Base-by-base conservation (phyloP, 2,797 vertebrate genomes). In the Limnodromus scolopaceus region DNA sequence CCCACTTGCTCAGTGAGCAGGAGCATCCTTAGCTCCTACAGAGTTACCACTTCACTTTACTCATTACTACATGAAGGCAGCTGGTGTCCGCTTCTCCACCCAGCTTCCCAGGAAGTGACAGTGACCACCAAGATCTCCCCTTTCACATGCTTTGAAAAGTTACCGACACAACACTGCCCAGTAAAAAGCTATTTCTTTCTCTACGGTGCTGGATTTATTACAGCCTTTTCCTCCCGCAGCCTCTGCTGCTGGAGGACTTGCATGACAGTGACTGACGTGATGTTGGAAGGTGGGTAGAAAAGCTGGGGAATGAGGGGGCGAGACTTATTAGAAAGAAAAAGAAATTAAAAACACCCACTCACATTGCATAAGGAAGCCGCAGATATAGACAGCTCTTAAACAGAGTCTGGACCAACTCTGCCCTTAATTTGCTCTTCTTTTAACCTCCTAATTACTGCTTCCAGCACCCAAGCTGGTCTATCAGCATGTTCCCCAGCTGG, bases 281-380 rank as follows among this genome's bases (percentile, higher is more conserved):
- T 76, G 65, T 80, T 94, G 64, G 20, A 64, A 92, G 60, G 93
- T 85, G 81, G 95, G 91, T 55, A 88, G 92, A 34, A 90, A 55
- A 39, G 48, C 78, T 95, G 89, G 68, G 65, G 91, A 93, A 92
- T 36, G 92, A 94, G 96, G 84, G 75, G 96, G 96, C 9, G 93
- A 97, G 95, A 95, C 87, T 11, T 82, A 96, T 79, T 89, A 82
- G 86, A 90, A 87, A 89, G 87, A 92, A 72, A 83, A 92, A 93
- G 71, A 72, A 76, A 94, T 96, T 77, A 93, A 80, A 65, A 84
- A 84, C 95, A 82, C 92, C 87, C 80, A 89, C 90, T 84, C 76
- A 17, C 15, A 18, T 38, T 94, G 84, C 75, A 95, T 95, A 95
- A 92, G 57, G 78, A 96, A 95, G 84, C 78, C 8, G 16, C 86